These are phyloP conservation scores for Iguana delicatissima DNA, from an alignment of 2,797 vertebrate genomes.

Conservation along the genomic window DNA sequence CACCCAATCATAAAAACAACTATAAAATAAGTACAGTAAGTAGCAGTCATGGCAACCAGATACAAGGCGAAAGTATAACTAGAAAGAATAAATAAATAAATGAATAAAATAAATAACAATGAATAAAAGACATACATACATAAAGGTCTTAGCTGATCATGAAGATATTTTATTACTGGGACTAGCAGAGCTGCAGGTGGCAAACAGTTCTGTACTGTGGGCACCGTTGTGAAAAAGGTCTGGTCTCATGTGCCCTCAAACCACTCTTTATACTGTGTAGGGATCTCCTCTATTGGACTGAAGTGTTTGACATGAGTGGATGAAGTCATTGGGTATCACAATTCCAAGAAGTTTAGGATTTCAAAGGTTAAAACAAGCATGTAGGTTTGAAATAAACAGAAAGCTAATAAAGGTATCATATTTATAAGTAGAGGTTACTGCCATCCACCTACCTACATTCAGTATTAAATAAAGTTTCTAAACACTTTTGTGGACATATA, in stretches of 20 bases:
- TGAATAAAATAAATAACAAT: too few species aligned
- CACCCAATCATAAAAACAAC: not conserved
- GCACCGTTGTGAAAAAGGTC: not conserved
- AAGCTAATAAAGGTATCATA: not conserved
- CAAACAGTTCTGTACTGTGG: not conserved
- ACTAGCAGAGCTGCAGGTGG: not conserved
- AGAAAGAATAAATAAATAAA: not conserved
- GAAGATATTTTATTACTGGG: not conserved
- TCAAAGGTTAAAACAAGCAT: not conserved
- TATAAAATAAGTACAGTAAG: not conserved
- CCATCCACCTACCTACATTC: not conserved
- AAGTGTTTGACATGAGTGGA: not conserved
- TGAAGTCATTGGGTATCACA: not conserved
- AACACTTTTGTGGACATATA: too few species aligned
- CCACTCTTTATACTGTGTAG: not conserved
- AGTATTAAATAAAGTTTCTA: not conserved
- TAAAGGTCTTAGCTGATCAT: not conserved
- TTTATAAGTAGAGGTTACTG: not conserved
- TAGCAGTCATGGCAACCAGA: not conserved
- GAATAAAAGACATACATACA: too few species aligned
- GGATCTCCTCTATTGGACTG: not conserved
- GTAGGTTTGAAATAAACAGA: not conserved
- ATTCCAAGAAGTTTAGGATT: not conserved
- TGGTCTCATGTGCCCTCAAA: not conserved
- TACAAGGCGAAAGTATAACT: not conserved